Evolutionary conservation across 1,140 invertebrate genomes (phyloP).

Genomic region (Drosophila nasuta): DNA sequence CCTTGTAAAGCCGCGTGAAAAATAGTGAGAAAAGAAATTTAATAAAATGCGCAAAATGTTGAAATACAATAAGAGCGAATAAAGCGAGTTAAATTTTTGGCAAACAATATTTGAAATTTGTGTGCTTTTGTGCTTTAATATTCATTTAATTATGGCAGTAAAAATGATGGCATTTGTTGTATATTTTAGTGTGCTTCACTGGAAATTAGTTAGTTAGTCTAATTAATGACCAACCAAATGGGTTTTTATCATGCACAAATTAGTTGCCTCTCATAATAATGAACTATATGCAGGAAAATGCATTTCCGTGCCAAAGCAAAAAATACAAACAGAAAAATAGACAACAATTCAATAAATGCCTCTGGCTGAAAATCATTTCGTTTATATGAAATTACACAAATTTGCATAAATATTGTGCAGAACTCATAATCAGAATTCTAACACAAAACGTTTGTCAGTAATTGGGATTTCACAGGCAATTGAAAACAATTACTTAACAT

Average conservation of each 20-base stretch:
- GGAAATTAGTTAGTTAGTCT: constrained; percentile 36
- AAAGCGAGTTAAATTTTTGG: not conserved
- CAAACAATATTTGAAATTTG: constrained; percentile 12
- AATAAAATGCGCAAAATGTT: constrained; percentile 32
- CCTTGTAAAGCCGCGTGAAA: constrained; percentile 12
- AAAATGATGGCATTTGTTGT: constrained; percentile 32
- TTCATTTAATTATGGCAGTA: constrained; percentile 49
- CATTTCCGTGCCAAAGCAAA: constrained; percentile 14
- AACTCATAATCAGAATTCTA: constrained; percentile 16
- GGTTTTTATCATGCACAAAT: constrained; percentile 56
- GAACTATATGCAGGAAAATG: constrained; percentile 17
- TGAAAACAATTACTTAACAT: constrained; percentile 40
- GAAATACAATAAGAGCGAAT: not conserved
- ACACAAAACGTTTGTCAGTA: constrained; percentile 7
- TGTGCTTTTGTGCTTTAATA: constrained; percentile 11
- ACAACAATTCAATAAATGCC: constrained; percentile 35
- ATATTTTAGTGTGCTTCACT: not conserved
- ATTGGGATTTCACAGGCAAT: constrained; percentile 26
- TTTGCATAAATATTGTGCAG: constrained; percentile 37
- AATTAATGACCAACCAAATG: constrained; percentile 60
- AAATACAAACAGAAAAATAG: too few relatives aligned
- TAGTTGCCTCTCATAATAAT: constrained; percentile 40
- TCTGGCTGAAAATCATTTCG: constrained; percentile 7
- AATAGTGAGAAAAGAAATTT: constrained; percentile 24
- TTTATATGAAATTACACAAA: constrained; percentile 27